Conservation (phyloP, 1,140 invertebrate genomes). For the Bradysia coprophila region DNA sequence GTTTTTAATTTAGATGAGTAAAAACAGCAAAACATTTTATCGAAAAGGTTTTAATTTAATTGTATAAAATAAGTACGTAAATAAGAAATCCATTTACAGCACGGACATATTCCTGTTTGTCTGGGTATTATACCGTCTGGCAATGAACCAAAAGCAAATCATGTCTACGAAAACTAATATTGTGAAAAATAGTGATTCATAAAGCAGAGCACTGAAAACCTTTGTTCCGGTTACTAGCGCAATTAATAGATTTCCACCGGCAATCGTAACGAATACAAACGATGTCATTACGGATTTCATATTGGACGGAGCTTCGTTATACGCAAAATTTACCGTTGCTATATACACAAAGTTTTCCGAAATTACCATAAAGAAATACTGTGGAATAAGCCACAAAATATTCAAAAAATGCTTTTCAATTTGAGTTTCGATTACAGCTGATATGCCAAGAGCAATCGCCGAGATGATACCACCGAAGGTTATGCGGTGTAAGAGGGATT, state of each 20-base stretch:
- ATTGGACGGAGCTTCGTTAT: conserved; percentile 24
- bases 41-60: too few species aligned
- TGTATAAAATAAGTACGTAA: too few species aligned
- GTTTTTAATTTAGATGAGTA: too few species aligned
- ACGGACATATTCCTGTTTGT: too few species aligned
- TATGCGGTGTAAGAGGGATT: conserved; percentile 36
- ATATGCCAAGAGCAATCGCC: conserved; percentile 41
- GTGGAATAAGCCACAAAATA: conserved; percentile 63
- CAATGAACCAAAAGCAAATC: too few species aligned
- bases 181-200: conserved; percentile 78
- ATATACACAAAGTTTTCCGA: conserved; percentile 52
- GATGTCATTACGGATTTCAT: conserved; percentile 72
- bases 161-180: conserved; percentile 63
- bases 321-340: conserved; percentile 55
- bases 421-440: conserved; percentile 41
- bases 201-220: conserved; percentile 43
- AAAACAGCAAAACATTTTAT: too few species aligned
- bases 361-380: conserved; percentile 63
- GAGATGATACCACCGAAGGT: conserved; percentile 44
- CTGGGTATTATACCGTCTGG: too few species aligned
- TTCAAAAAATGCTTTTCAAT: conserved; percentile 40
- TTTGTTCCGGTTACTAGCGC: conserved; percentile 51
- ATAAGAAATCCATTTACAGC: too few species aligned
- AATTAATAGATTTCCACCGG: conserved; percentile 65
- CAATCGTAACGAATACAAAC: conserved; percentile 56